phyloP scores from a whole-genome alignment of 2,797 vertebrate species.

The Botia almorhae region DNA sequence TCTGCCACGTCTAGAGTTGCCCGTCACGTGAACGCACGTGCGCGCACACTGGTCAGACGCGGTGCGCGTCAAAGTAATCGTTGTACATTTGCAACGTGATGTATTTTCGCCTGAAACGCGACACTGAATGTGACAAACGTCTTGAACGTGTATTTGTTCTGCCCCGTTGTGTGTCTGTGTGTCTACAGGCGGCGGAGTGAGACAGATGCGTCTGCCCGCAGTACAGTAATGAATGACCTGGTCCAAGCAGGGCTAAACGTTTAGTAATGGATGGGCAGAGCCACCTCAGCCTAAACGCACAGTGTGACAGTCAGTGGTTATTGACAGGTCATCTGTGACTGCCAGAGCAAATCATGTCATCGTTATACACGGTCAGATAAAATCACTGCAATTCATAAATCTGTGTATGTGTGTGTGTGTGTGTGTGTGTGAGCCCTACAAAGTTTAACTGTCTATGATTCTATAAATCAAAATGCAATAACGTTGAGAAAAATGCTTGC shows the following conservation, averaged over 20 bases:
- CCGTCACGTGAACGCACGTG: no score
- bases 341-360: constrained; percentile 1
- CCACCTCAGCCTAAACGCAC: background rate
- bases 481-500: background rate
- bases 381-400: constrained; percentile 6
- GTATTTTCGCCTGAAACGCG: no score
- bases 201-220: constrained; percentile 36
- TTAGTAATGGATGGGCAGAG: constrained; percentile 33
- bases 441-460: background rate
- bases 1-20: background rate
- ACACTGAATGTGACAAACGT: no score
- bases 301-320: background rate
- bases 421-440: no score
- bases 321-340: background rate
- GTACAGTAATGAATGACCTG: constrained; percentile 38
- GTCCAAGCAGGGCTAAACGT: constrained; percentile 7
- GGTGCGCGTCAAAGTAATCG: no score
- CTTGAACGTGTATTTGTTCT: background rate
- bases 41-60: no score
- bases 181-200: constrained; percentile 30
- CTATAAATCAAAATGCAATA: constrained; percentile 1
- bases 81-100: no score
- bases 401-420: background rate
- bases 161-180: background rate
- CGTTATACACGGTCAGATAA: background rate